Percentiles rank a stretch among this genome's conserved stretches.
Conservation (phyloP, 2,113 vertebrate species). For the Bettongia penicillata region DNA sequence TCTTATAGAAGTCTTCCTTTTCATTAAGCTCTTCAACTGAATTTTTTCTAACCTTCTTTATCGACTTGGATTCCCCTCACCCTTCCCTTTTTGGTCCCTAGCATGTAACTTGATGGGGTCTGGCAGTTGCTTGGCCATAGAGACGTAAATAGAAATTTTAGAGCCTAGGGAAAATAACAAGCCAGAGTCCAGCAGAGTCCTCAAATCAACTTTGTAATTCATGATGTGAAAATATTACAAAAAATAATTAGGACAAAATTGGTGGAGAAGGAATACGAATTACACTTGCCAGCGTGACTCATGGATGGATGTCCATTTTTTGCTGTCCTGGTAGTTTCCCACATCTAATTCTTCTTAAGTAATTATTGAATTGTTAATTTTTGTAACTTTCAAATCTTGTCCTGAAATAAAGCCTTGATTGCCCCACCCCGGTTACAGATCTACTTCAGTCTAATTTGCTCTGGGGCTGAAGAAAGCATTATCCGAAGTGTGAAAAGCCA, state of each 20-base stretch:
- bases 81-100: background rate
- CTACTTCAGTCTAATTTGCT: background rate
- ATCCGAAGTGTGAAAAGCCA: background rate
- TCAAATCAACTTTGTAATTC: background rate
- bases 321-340: background rate
- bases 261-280: background rate
- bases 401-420: background rate
- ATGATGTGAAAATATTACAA: background rate
- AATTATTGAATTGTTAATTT: background rate
- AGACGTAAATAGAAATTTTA: background rate
- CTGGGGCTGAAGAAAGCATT: background rate
- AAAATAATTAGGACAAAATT: background rate
- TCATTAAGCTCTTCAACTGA: background rate
- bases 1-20: background rate
- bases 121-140: background rate
- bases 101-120: background rate
- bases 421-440: background rate
- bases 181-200: background rate
- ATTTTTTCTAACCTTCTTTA: background rate
- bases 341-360: background rate
- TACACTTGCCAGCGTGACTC: background rate
- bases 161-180: background rate
- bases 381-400: background rate
- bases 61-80: background rate
- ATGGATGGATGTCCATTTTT: background rate